These are phyloP conservation scores for Luidia sarsii DNA, from an alignment of 53 echinoderm and acorn worm genomes.

Conservation along the genomic window DNA sequence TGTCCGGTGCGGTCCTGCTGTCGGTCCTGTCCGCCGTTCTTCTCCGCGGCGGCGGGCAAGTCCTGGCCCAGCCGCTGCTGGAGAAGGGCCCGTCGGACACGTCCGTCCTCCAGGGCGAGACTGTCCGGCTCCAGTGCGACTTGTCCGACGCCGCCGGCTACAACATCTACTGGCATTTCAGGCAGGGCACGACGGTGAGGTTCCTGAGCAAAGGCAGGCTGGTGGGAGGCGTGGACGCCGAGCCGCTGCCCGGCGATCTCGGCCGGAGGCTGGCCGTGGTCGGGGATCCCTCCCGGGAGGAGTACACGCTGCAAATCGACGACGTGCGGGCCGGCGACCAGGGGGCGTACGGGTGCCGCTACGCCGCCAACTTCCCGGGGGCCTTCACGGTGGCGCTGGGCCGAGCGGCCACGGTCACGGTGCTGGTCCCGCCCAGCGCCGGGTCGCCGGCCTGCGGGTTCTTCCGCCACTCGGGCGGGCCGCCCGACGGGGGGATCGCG, in stretches of 20 bases:
- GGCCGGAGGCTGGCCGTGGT: background rate
- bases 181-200: no score
- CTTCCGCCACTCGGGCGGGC: no score
- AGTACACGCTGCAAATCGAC: conserved; percentile 5
- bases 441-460: background rate
- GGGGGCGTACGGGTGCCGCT: conserved; percentile 3
- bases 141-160: background rate
- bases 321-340: conserved; percentile 4
- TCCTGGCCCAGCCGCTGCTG: conserved; percentile 9
- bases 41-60: background rate
- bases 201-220: conserved; percentile 2
- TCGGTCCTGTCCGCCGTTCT: no score
- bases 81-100: background rate
- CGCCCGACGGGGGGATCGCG: no score
- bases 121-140: conserved; percentile 7
- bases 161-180: background rate
- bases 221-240: background rate
- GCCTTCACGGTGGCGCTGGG: background rate
- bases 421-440: background rate
- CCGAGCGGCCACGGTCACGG: background rate
- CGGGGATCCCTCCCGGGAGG: background rate
- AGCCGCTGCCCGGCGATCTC: background rate
- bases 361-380: background rate
- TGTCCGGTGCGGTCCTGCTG: background rate
- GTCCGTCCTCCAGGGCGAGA: background rate